A percentile compares a stretch with the other conserved stretches of the same genome.
Conservation (phyloP, 2,797 vertebrate species). For the Babyrousa celebensis region DNA sequence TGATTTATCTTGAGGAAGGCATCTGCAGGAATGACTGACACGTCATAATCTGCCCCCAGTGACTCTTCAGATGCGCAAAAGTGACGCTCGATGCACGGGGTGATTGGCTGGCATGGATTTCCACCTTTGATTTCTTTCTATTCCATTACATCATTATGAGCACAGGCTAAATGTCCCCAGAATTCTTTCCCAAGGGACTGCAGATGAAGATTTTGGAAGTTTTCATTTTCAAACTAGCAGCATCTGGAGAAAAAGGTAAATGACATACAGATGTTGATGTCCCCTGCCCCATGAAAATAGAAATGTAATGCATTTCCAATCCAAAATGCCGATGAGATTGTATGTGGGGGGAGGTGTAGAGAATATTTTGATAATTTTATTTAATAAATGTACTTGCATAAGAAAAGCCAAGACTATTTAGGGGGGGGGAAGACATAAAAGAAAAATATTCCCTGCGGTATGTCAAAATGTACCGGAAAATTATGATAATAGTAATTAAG, state of each 20-base stretch:
- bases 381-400: background rate
- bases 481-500: background rate
- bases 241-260: background rate
- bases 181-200: background rate
- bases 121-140: background rate
- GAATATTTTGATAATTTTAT: background rate
- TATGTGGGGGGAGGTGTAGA: background rate
- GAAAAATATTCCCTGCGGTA: background rate
- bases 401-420: background rate
- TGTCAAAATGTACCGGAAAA: background rate
- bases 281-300: background rate
- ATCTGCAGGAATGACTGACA: fast-evolving
- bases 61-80: background rate
- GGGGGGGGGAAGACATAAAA: background rate
- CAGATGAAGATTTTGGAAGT: background rate
- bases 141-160: background rate
- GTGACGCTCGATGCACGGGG: too few species aligned
- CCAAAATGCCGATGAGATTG: background rate
- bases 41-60: fast-evolving
- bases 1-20: fast-evolving
- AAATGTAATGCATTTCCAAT: background rate
- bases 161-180: background rate
- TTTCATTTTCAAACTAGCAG: background rate
- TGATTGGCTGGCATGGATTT: background rate
- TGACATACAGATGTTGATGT: background rate